These are phyloP conservation scores for Myotis daubentonii DNA, from an alignment of 2,797 vertebrate genomes.

Conservation along the genomic window DNA sequence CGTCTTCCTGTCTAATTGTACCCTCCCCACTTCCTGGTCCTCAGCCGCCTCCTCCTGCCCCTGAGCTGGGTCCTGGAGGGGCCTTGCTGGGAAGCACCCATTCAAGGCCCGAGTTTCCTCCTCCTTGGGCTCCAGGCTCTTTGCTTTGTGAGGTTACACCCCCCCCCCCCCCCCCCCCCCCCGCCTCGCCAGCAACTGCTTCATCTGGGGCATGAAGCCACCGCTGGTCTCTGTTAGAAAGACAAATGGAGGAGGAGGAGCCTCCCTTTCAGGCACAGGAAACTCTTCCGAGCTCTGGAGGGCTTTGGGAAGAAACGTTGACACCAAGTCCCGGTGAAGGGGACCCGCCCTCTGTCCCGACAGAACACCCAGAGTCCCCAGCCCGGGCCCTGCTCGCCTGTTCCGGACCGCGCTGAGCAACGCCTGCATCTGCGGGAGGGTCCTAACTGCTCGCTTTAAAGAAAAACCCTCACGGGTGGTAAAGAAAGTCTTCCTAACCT, in stretches of 20 bases:
- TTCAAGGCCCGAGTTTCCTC: not conserved
- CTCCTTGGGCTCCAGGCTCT: too few species aligned
- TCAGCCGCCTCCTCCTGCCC: not conserved
- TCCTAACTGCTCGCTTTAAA: constrained; percentile 8
- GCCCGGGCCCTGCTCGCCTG: not conserved
- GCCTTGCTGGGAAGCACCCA: not conserved
- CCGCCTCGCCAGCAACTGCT: not conserved
- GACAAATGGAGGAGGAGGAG: not conserved
- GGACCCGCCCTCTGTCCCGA: not conserved
- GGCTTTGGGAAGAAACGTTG: not conserved
- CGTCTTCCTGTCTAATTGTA: not conserved
- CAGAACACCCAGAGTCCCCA: not conserved
- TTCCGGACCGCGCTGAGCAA: not conserved
- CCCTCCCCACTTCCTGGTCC: too few species aligned
- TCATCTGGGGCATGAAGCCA: not conserved
- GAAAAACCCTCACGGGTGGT: not conserved
- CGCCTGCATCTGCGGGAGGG: not conserved
- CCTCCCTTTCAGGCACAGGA: not conserved
- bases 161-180: too few species aligned
- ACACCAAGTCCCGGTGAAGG: not conserved
- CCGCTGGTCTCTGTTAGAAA: not conserved
- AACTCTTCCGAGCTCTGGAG: not conserved
- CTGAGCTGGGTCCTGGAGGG: not conserved
- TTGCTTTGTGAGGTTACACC: too few species aligned
- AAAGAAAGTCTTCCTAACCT: not conserved